These are phyloP conservation scores for Subacronicta megacephala DNA, from an alignment of 2,888 invertebrate species.

Conservation along the genomic window DNA sequence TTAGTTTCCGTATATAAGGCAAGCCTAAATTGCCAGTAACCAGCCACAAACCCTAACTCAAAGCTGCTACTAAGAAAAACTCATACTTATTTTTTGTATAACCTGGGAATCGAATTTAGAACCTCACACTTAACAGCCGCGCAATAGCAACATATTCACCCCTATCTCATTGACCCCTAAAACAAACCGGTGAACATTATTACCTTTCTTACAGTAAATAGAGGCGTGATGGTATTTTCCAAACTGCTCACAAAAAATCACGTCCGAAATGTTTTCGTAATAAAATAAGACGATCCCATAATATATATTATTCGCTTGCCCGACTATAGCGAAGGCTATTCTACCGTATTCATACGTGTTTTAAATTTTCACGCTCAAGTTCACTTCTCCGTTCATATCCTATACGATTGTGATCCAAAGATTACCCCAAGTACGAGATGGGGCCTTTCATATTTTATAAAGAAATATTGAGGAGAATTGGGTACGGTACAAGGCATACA, in stretches of 20 bases:
- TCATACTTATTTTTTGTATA: too few relatives aligned
- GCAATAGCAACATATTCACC: too few relatives aligned
- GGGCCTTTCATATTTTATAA: conserved; percentile 83
- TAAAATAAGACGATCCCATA: conserved; percentile 28
- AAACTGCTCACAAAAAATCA: conserved; percentile 16
- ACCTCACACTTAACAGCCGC: too few relatives aligned
- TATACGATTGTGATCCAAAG: conserved; percentile 75
- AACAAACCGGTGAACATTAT: too few relatives aligned
- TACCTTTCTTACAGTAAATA: too few relatives aligned
- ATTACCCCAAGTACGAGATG: conserved; percentile 75
- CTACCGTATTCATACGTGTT: conserved; percentile 50
- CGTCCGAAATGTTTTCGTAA: conserved; percentile 24
- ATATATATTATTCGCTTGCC: conserved; percentile 34
- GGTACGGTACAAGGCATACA: conserved; percentile 46
- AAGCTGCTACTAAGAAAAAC: too few relatives aligned
- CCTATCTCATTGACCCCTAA: too few relatives aligned
- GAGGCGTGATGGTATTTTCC: not conserved
- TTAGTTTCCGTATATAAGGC: too few relatives aligned
- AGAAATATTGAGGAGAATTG: conserved; percentile 72
- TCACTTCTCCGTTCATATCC: conserved; percentile 61
- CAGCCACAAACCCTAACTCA: too few relatives aligned
- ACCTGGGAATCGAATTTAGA: too few relatives aligned
- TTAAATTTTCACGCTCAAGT: conserved; percentile 63
- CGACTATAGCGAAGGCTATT: conserved; percentile 33
- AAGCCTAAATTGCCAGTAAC: too few relatives aligned